Conservation (phyloP, 2,113 vertebrate genomes). For the Harpagus bidentatus region DNA sequence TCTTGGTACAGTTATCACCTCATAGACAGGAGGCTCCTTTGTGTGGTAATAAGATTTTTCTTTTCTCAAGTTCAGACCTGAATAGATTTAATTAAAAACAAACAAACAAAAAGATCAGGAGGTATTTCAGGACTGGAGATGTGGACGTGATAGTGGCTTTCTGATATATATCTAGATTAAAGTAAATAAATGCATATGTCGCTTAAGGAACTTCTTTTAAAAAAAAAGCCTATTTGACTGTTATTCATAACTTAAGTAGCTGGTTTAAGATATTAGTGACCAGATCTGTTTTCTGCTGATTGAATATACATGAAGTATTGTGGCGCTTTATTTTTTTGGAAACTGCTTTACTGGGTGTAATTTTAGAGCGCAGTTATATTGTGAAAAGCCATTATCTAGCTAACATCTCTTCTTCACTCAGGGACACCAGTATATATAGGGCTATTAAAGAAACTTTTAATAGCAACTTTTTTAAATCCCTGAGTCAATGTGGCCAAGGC, state of each 20-base stretch:
- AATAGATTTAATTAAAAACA: not conserved
- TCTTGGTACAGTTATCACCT: not conserved
- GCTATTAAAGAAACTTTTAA: not conserved
- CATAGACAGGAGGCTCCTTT: not conserved
- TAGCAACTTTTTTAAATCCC: not conserved
- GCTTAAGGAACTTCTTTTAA: not conserved
- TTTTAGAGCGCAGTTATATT: not conserved
- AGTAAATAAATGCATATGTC: not conserved
- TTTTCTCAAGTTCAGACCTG: not conserved
- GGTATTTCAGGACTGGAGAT: not conserved
- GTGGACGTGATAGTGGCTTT: not conserved
- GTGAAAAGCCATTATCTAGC: not conserved
- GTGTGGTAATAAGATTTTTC: not conserved
- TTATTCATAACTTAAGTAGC: not conserved
- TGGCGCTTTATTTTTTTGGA: not conserved
- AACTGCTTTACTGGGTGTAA: not conserved
- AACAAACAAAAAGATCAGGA: not conserved
- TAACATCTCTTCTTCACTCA: not conserved
- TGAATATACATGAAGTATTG: not conserved
- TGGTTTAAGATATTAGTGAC: not conserved
- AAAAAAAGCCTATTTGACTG: not conserved
- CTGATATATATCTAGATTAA: not conserved
- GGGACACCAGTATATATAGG: not conserved
- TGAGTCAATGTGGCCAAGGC: not conserved
- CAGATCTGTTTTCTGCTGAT: not conserved